phyloP scores from a whole-genome alignment of 2,113 vertebrate species.

The Andinoacara biseriatus region DNA sequence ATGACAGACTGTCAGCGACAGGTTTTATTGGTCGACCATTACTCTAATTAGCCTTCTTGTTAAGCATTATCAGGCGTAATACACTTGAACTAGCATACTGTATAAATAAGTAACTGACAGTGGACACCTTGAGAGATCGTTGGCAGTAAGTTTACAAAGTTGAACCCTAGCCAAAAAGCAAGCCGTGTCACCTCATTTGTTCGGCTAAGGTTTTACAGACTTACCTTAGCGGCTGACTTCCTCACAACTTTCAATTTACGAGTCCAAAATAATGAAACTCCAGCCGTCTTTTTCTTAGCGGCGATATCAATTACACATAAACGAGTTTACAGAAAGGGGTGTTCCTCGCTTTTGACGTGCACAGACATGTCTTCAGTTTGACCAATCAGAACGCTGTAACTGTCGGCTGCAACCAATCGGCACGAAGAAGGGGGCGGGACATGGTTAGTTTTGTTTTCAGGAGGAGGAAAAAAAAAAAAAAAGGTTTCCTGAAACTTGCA shows the following conservation, averaged over 20 bases:
- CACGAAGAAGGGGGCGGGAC: slow-evolving; percentile 31
- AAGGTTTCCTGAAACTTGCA: slow-evolving; percentile 81
- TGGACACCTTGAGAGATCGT: slow-evolving; percentile 57
- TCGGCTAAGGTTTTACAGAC: slow-evolving; percentile 21
- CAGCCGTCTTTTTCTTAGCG: slow-evolving; percentile 17
- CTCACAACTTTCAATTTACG: neutral
- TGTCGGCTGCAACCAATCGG: slow-evolving; percentile 46
- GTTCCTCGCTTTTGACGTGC: slow-evolving; percentile 31
- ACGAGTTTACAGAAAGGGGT: slow-evolving; percentile 64
- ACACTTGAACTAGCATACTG: neutral
- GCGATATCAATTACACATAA: slow-evolving; percentile 69
- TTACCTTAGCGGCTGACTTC: slow-evolving; percentile 60
- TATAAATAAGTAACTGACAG: slow-evolving; percentile 73
- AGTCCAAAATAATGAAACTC: neutral
- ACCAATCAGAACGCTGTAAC: slow-evolving; percentile 50
- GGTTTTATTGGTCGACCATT: neutral
- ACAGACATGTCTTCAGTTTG: neutral
- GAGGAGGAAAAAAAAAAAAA: slow-evolving; percentile 49
- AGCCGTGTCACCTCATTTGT: neutral
- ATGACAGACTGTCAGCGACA: neutral
- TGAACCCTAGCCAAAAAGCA: neutral
- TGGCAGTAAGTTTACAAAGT: slow-evolving; percentile 38
- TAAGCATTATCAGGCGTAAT: neutral
- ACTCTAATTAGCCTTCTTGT: neutral
- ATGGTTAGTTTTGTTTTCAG: slow-evolving; percentile 42